Conservation (phyloP, 2,888 invertebrate species). For the Spilosoma lubricipeda region DNA sequence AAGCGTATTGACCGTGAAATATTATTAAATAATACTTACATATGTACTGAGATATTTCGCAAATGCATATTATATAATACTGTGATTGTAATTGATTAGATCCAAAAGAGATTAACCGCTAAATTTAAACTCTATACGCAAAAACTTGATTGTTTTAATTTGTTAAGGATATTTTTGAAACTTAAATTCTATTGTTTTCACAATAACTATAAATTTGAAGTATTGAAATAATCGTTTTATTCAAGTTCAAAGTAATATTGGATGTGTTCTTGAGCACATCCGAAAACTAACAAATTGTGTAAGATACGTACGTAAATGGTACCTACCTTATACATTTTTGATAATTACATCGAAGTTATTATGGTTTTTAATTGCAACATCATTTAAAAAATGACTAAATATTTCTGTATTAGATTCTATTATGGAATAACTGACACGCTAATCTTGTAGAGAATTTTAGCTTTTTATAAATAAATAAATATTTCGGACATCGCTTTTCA, state of each 20-base stretch:
- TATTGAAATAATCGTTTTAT: slow-evolving; percentile 8
- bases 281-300: slow-evolving; percentile 3
- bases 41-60: slow-evolving; percentile 27
- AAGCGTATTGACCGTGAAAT: slow-evolving; percentile 45
- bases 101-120: slow-evolving; percentile 12
- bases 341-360: not conserved
- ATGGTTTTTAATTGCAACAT: not conserved
- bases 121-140: slow-evolving; percentile 11
- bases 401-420: not conserved
- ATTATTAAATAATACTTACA: slow-evolving; percentile 41
- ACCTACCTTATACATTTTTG: not conserved
- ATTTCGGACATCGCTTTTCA: too few relatives aligned
- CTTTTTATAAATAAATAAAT: too few relatives aligned
- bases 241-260: slow-evolving; percentile 10
- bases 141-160: slow-evolving; percentile 8
- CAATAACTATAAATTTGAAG: not conserved
- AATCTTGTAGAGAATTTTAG: not conserved
- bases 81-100: slow-evolving; percentile 22
- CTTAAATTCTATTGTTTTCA: not conserved
- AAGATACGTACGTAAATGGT: not conserved
- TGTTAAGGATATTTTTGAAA: slow-evolving; percentile 4
- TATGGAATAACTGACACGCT: not conserved
- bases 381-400: not conserved
- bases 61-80: slow-evolving; percentile 44
- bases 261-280: slow-evolving; percentile 12